Conservation (phyloP, 30 jellyfish, hydroid and myxozoan species). For the Catostylus mosaicus region DNA sequence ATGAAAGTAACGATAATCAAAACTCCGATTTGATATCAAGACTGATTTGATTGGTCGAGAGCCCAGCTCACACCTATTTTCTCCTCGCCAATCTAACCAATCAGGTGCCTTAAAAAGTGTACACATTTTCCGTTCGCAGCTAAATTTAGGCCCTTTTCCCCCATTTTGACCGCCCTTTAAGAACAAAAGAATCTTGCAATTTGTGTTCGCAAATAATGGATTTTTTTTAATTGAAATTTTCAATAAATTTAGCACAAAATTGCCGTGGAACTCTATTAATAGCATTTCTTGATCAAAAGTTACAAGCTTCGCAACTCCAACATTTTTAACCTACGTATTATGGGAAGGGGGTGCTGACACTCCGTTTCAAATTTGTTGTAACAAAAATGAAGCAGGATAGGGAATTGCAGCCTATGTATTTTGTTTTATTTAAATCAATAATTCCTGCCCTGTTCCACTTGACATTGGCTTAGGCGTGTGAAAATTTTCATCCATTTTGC, state of each 20-base stretch:
- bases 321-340: too few relatives aligned
- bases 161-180: not conserved
- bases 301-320: too few relatives aligned
- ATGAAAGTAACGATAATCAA: not conserved
- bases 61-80: not conserved
- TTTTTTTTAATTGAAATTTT: not conserved
- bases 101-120: not conserved
- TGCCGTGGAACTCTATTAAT: too few relatives aligned
- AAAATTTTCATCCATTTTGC: too few relatives aligned
- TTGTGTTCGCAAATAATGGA: not conserved
- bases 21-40: not conserved
- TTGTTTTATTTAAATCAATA: too few relatives aligned
- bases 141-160: not conserved
- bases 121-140: too few relatives aligned
- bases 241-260: not conserved
- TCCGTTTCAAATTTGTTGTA: not conserved
- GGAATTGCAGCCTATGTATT: too few relatives aligned
- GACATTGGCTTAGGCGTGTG: too few relatives aligned
- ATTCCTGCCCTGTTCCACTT: too few relatives aligned
- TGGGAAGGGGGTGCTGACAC: too few relatives aligned
- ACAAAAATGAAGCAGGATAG: too few relatives aligned
- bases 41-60: constrained; percentile 5
- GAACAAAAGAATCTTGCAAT: not conserved
- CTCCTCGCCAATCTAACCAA: not conserved
- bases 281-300: too few relatives aligned